Evolutionary conservation across 1,140 invertebrate species (phyloP), one percentile per base, ranked within the genome.

Genomic region (Yoshiicerus persimilis): DNA sequence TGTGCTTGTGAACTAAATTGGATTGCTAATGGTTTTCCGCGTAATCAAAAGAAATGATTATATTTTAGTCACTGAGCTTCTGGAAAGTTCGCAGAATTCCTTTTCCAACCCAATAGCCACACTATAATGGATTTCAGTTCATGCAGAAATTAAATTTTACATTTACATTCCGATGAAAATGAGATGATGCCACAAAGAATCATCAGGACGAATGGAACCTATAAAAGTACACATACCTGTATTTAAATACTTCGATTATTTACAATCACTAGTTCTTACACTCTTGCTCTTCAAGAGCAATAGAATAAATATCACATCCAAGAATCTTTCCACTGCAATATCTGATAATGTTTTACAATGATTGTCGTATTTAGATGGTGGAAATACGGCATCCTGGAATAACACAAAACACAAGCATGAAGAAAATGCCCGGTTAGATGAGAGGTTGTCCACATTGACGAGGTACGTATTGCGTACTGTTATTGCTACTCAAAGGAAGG

Each of bases 351-450:
- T 23, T 64, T 64, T 64, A 64, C 62, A 16, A n/a, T 64, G 8
- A 23, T 16, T 9, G n/a, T 64, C n/a, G n/a, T 64, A 27, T 70
- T 2, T 36, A 89, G 88, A 89, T 87, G 87, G 88, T 36, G 87
- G 88, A 83, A 38, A 38, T n/a, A 77, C 84, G 39, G 34, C 77
- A 9, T 30, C 86, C 64, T 87, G 75, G 83, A 86, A 77, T 32
- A 87, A 84, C 25, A 89, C 87, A 32, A 87, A 87, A n/a, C 88
- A 89, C 38, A 77, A 77, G 20, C 88, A 80, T 38, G 86, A 89
- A 38, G 32, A 85, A 66, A 84, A 85, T 86, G 41, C 64, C 56
- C 88, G 87, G 30, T 87, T 87, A 25, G 88, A 89, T 25, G 88
- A 89, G 34, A 87, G 88, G n/a, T 34, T 89, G 10, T 86, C 86